Base-by-base conservation (phyloP, 2,797 vertebrate species). In the Podargus strigoides region DNA sequence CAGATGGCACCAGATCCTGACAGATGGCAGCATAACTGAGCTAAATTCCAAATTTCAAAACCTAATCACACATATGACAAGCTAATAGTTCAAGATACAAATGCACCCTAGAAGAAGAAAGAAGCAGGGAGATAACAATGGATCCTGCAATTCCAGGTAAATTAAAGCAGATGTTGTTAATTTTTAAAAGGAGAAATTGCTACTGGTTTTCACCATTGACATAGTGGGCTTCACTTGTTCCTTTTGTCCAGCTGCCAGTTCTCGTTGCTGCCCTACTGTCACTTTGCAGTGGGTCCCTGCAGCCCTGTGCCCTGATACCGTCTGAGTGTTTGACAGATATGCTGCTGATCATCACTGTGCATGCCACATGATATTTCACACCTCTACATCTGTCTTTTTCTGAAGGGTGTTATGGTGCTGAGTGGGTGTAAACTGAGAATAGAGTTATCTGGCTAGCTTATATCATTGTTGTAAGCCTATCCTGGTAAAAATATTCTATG, bases 41-140 rank as follows among this genome's bases (percentile, higher is more conserved):
- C 60, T 96, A 91, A 97, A 96, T 80, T 95, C 84, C 93, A 87
- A 91, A 97, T 96, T 97, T 95, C 94, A 95, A 96, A 97, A 80
- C 64, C 69, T 91, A 90, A 93, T 96, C 90, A 92, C 79, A 96
- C 6, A 17, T 95, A 91, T 16, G 56, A 91, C 81, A 95, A 87
- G 66, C 32, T 82, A 96, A 95, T 81, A 96, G 56, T 56, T 97
- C 87, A 92, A 78, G 39, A 77, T 64, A 87, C 41, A 83, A 63
- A 79, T 26, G 63, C 39, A 59, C 5, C 8, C 14, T 37, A 49
- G 50, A 72, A 85, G 78, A 77, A 64, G 3, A 83, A 70, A 80
- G 34, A 83, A 80, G 37, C 27, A 36, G 16, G 18, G 37, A 90
- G n/a, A 41, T 7, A 85, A 7, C 23, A 85, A 52, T 8, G 46